Evolutionary conservation across 2,888 invertebrate genomes (phyloP).

Genomic region (Parnassius orleans): DNA sequence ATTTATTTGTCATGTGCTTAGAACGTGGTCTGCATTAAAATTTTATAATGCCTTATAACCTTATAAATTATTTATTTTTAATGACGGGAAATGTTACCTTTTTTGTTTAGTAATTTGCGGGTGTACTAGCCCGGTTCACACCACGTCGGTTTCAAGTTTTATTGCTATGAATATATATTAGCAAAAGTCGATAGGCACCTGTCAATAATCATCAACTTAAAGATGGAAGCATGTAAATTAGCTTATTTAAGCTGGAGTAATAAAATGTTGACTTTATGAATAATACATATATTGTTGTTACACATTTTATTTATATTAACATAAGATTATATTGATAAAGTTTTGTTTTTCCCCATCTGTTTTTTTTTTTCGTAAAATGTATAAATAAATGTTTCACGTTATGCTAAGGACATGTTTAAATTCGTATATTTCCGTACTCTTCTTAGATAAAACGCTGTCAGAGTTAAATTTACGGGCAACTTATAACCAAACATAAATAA

Average conservation of each 20-base stretch:
- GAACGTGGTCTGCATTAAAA: slow-evolving; percentile 10
- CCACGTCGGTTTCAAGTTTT: slow-evolving; percentile 16
- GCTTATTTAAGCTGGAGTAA: slow-evolving; percentile 1
- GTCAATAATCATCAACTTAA: slow-evolving; percentile 15
- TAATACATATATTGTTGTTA: no score
- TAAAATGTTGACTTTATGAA: no score
- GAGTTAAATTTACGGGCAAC: slow-evolving; percentile 23
- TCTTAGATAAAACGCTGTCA: slow-evolving; percentile 22
- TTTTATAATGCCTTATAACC: slow-evolving; percentile 10
- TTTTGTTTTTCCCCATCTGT: no score
- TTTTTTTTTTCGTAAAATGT: no score
- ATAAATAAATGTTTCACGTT: slow-evolving; percentile 14
- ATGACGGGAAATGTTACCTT: slow-evolving; percentile 19
- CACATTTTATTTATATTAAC: no score
- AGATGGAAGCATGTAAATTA: slow-evolving; percentile 15
- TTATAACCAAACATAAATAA: slow-evolving; percentile 28
- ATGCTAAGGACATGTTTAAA: not conserved
- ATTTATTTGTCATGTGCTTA: not conserved
- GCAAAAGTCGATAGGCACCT: slow-evolving; percentile 18
- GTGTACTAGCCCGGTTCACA: not conserved
- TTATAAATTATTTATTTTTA: slow-evolving; percentile 25
- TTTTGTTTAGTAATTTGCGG: slow-evolving; percentile 12
- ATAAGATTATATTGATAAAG: no score
- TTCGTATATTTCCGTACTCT: slow-evolving; percentile 22
- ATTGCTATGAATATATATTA: slow-evolving; percentile 17